phyloP scores from a whole-genome alignment of 2,888 invertebrate genomes.

The Colostygia pectinataria region DNA sequence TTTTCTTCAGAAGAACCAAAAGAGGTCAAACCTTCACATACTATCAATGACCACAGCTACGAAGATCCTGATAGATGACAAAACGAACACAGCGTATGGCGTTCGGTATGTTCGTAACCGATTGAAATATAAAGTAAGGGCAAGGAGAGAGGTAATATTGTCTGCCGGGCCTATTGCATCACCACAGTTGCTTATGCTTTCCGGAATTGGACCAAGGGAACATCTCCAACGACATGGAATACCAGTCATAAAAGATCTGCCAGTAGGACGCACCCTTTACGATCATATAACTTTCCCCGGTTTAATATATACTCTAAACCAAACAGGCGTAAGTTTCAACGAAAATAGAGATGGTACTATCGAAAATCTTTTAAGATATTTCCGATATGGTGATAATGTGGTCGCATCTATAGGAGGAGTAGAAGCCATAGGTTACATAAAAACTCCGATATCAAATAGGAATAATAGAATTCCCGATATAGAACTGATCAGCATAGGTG shows the following conservation, averaged over 20 bases:
- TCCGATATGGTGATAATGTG: constrained; percentile 66
- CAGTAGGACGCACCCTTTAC: constrained; percentile 85
- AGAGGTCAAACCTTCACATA: constrained; percentile 82
- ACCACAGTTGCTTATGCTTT: constrained; percentile 92
- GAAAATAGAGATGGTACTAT: constrained; percentile 49
- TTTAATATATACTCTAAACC: constrained; percentile 84
- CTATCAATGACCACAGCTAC: constrained; percentile 80
- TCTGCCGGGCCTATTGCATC: constrained; percentile 91
- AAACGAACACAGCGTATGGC: constrained; percentile 76
- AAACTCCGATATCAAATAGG: constrained; percentile 79
- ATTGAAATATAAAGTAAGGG: constrained; percentile 68
- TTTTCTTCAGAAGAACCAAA: constrained; percentile 79
- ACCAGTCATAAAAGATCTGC: constrained; percentile 81
- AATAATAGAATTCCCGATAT: constrained; percentile 85
- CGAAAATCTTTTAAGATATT: constrained; percentile 48
- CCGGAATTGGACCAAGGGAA: constrained; percentile 86
- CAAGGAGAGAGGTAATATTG: constrained; percentile 87
- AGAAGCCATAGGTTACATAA: constrained; percentile 85
- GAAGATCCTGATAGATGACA: constrained; percentile 77
- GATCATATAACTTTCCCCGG: constrained; percentile 86
- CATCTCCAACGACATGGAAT: constrained; percentile 81
- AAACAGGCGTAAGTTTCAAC: constrained; percentile 47
- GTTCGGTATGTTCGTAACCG: constrained; percentile 78
- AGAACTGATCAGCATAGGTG: constrained; percentile 86
- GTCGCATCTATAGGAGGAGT: constrained; percentile 82